phyloP scores from a whole-genome alignment of 2,113 vertebrate genomes.

The Nansenia antarctica region DNA sequence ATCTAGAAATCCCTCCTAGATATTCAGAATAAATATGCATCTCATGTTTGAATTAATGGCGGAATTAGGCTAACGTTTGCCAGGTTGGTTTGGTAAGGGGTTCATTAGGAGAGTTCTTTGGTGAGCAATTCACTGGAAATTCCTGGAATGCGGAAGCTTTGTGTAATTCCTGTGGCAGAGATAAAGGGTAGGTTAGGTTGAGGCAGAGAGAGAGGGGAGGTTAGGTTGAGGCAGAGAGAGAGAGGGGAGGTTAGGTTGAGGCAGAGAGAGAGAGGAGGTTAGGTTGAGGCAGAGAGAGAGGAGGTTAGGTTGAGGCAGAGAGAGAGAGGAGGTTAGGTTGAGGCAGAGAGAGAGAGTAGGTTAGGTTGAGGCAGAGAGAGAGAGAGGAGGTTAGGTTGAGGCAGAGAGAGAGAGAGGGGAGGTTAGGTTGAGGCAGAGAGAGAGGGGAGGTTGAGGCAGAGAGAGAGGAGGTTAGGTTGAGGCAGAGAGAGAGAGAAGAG shows the following conservation, averaged over 20 bases:
- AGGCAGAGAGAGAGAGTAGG: constrained; percentile 1
- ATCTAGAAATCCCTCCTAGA: background rate
- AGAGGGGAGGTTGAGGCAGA: too few relatives aligned
- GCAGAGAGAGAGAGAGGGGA: background rate
- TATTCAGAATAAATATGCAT: background rate
- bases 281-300: constrained; percentile 8
- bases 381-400: constrained; percentile 15
- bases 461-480: constrained; percentile 14
- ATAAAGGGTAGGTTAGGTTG: too few relatives aligned
- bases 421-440: constrained; percentile 24
- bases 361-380: constrained; percentile 23
- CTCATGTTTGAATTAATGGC: background rate
- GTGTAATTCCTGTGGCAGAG: constrained; percentile 38
- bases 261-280: constrained; percentile 8
- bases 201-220: constrained; percentile 47
- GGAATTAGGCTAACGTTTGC: constrained; percentile 10
- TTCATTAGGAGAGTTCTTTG: too few relatives aligned
- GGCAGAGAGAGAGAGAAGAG: background rate
- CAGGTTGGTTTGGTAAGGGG: constrained; percentile 23
- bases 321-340: constrained; percentile 11
- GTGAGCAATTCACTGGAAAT: too few relatives aligned
- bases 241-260: constrained; percentile 15
- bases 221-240: too few relatives aligned
- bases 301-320: constrained; percentile 21
- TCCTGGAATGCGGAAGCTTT: constrained; percentile 40